Evolutionary conservation across 1,140 invertebrate species (phyloP).

Genomic region (Drosophila mauritiana): DNA sequence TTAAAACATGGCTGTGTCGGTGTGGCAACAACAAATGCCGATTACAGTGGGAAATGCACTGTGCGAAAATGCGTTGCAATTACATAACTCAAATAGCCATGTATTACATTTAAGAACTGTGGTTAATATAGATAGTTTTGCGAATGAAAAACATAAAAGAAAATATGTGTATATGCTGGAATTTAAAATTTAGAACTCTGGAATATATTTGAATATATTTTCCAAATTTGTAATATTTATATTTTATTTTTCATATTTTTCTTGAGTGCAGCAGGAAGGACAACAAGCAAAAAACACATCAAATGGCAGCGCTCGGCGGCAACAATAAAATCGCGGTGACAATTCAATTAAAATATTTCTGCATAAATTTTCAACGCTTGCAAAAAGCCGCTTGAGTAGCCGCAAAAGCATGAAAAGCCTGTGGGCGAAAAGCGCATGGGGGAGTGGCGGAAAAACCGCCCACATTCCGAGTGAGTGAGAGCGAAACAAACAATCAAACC

Average conservation of each 20-base stretch:
- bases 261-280: not conserved
- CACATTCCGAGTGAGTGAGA: not conserved
- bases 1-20: slow-evolving; percentile 12
- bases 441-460: not conserved
- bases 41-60: slow-evolving; percentile 32
- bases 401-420: slow-evolving; percentile 61
- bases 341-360: slow-evolving; percentile 83
- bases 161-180: too few species aligned
- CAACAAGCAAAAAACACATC: slow-evolving; percentile 9
- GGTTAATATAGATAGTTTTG: too few species aligned
- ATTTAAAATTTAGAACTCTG: too few species aligned
- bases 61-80: not conserved
- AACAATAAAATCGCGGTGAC: slow-evolving; percentile 75
- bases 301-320: slow-evolving; percentile 5
- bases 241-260: not conserved
- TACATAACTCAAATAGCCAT: too few species aligned
- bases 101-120: too few species aligned
- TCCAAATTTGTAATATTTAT: not conserved
- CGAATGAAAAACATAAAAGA: too few species aligned
- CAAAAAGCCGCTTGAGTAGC: slow-evolving; percentile 72
- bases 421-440: not conserved
- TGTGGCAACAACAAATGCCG: slow-evolving; percentile 26
- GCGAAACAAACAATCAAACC: slow-evolving; percentile 43
- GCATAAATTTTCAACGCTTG: slow-evolving; percentile 69
- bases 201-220: not conserved